phyloP scores from a whole-genome alignment of 2,797 vertebrate genomes.

The Mormyrus hasselquistii region DNA sequence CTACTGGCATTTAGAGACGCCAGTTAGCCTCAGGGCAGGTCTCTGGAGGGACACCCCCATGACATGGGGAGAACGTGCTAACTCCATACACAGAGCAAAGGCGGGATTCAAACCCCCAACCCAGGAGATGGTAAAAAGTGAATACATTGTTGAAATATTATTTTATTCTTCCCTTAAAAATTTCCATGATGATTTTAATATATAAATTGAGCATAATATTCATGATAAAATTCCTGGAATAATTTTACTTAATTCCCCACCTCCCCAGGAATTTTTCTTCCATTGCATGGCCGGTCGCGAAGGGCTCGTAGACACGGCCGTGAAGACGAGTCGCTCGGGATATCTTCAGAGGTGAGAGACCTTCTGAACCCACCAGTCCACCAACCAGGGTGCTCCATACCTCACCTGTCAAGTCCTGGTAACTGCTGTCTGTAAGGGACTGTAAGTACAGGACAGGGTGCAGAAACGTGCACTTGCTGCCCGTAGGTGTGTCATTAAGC shows the following conservation, averaged over 20 bases:
- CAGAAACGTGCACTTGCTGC: background rate
- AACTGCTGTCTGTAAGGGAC: background rate
- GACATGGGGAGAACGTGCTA: background rate
- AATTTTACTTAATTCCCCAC: background rate
- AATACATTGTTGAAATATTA: background rate
- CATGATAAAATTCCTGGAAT: background rate
- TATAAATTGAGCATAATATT: background rate
- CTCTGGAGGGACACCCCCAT: background rate
- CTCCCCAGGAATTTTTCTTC: slow-evolving; percentile 88
- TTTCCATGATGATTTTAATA: background rate
- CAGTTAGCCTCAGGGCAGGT: background rate
- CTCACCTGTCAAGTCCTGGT: background rate
- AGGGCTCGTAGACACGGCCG: slow-evolving; percentile 93
- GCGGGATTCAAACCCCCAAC: background rate
- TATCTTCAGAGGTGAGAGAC: slow-evolving; percentile 85
- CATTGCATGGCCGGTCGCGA: slow-evolving; percentile 98
- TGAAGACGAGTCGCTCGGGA: slow-evolving; percentile 94
- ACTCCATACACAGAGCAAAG: background rate
- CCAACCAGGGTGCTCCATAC: background rate
- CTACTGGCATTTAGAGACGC: background rate
- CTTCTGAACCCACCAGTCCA: background rate
- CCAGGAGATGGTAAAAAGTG: background rate
- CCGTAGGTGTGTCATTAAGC: slow-evolving; percentile 87
- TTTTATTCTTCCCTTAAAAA: background rate
- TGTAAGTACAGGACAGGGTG: background rate